These are phyloP conservation scores for Peromyscus melanophrys DNA, from an alignment of 2,797 vertebrate genomes.

Conservation along the genomic window DNA sequence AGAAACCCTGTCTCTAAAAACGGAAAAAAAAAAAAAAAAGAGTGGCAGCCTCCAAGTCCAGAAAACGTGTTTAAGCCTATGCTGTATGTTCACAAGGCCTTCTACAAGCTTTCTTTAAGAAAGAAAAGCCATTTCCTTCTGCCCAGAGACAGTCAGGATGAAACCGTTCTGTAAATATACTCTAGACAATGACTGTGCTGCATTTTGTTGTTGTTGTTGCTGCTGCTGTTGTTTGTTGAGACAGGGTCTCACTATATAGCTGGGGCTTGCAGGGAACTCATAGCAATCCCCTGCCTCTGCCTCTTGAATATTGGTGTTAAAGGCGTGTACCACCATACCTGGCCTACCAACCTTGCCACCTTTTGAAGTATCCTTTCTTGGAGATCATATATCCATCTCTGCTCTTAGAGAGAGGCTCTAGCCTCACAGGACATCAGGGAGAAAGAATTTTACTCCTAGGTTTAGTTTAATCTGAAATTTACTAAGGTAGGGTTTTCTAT, in stretches of 20 bases:
- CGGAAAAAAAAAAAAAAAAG: background rate
- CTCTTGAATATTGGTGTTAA: background rate
- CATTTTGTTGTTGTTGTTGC: background rate
- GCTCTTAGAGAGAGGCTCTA: background rate
- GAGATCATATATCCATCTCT: background rate
- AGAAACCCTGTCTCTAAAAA: too few species aligned
- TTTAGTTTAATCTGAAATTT: background rate
- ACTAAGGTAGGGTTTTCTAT: background rate
- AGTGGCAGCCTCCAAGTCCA: background rate
- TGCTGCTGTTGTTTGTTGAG: background rate
- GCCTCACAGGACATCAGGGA: background rate
- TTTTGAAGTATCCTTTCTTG: background rate
- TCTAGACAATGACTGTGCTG: background rate
- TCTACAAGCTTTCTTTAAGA: background rate
- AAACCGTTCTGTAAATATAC: background rate
- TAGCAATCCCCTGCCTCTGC: background rate
- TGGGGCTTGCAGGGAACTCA: background rate
- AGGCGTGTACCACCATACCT: background rate
- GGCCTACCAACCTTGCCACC: background rate
- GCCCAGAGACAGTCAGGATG: rapidly evolving
- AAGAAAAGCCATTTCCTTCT: background rate
- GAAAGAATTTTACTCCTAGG: background rate
- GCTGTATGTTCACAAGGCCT: background rate
- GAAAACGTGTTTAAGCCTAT: background rate
- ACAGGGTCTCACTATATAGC: background rate